Base-by-base conservation (phyloP, 2,888 invertebrate species). In the Mythimna vitellina region DNA sequence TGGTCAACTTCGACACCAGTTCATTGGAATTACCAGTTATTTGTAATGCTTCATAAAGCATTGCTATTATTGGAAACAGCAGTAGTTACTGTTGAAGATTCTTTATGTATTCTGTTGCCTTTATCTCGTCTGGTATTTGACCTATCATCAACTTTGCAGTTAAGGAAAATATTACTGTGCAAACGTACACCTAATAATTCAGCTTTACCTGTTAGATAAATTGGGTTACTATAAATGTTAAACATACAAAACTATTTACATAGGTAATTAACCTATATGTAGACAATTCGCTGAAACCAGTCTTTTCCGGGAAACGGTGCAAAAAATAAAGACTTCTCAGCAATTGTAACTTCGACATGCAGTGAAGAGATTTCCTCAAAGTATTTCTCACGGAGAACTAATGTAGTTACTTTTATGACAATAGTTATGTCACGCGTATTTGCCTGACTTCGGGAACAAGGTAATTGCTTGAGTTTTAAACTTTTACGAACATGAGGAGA, bases 401-500 rank as follows among this genome's bases (percentile, higher is more conserved):
- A 71, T 60, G 67, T 71, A 17, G 53, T 71, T 61, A 71, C 60
- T 62, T 56, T 54, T 53, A 57, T 72, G 78, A 73, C 70, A 78
- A 76, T 72, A 56, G 70, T 71, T 67, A 46, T 74, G 78, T 70
- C 78, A 73, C 78, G 76, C 73, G 69, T 72, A 53, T 70, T 76
- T 56, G 32, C 63, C 35, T 42, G 61, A 62, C 54, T 64, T 53
- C 54, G 56, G 29, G 32, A 49, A 70, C 60, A 49, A 51, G n/a
- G 65, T 73, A 80, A 80, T 73, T 71, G 53, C 56, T 66, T 20
- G 25, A 7, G 51, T 65, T 63, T 67, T 22, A 35, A 35, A 10
- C 70, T 76, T 81, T 84, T 70, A 77, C 54, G 32, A 67, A 66
- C 67, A 67, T 60, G 46, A 57, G 53, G 68, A 82, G 65, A 63